Conservation (phyloP, 2,797 vertebrate genomes). For the Takifugu rubripes region DNA sequence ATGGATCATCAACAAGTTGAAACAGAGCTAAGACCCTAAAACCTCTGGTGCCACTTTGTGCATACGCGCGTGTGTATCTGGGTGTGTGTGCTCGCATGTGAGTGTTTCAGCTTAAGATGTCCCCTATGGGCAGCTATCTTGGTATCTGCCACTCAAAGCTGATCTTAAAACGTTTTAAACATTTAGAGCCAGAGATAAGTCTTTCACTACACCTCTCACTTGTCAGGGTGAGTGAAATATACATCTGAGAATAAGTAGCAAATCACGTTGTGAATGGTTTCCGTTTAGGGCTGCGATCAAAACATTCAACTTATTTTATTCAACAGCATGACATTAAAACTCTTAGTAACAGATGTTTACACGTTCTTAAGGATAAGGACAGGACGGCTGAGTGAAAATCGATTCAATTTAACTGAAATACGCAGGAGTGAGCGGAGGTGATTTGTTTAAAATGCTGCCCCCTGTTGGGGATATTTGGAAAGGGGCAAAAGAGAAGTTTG, state of each 20-base stretch:
- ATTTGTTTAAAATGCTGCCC: conserved; percentile 60
- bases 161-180: conserved; percentile 43
- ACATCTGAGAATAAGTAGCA: conserved; percentile 17
- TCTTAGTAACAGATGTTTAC: neutral
- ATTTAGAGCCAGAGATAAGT: conserved; percentile 40
- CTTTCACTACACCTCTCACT: conserved; percentile 40
- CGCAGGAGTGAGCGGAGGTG: conserved; percentile 8
- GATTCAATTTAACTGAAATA: neutral
- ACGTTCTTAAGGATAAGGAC: neutral
- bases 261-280: conserved; percentile 6
- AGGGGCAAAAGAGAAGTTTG: neutral
- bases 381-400: conserved; percentile 5
- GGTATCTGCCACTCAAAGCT: conserved; percentile 56
- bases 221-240: conserved; percentile 50
- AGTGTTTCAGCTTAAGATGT: conserved; percentile 42
- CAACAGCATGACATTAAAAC: conserved; percentile 5
- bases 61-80: conserved; percentile 14
- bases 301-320: conserved; percentile 1
- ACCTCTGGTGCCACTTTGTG: conserved; percentile 21
- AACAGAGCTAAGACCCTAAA: conserved; percentile 53
- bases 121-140: conserved; percentile 55
- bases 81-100: conserved; percentile 15
- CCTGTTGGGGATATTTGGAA: conserved; percentile 50
- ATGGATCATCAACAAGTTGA: conserved; percentile 59
- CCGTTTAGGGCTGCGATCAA: conserved; percentile 15